A percentile compares a stretch with the other conserved stretches of the same genome.
Evolutionary conservation across 2,888 invertebrate genomes (phyloP).

Genomic region (Dugesia japonica): DNA sequence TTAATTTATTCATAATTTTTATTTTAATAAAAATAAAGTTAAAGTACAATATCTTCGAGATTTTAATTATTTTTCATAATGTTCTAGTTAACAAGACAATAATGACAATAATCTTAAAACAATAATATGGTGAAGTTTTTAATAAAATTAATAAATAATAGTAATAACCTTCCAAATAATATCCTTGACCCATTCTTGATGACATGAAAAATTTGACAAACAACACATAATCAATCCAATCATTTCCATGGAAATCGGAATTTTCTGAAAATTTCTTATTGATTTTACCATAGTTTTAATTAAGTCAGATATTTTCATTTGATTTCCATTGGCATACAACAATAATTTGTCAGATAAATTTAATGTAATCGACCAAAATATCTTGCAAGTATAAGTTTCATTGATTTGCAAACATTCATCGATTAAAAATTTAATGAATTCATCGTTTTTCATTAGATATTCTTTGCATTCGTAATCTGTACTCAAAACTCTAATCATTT

Average conservation of each 20-base stretch:
- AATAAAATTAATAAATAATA: background rate
- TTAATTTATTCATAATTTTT: no score
- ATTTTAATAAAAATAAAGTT: no score
- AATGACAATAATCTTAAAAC: no score
- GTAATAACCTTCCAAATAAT: background rate
- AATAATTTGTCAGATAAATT: background rate
- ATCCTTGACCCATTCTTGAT: constrained; percentile 16
- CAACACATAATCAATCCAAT: background rate
- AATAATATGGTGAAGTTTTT: no score
- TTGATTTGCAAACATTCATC: background rate
- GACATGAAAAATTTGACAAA: constrained; percentile 2
- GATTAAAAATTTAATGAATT: background rate
- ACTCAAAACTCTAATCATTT: background rate
- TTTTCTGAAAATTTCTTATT: background rate
- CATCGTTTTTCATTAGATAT: background rate
- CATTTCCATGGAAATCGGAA: background rate
- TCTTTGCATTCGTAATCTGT: background rate
- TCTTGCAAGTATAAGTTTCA: background rate
- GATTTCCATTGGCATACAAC: background rate
- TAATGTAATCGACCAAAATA: background rate
- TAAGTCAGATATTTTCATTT: background rate
- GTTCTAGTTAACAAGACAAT: no score
- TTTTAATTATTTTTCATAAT: no score
- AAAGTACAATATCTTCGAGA: no score
- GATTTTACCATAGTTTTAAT: background rate